Base-by-base conservation (phyloP, 2,797 vertebrate species). In the Pyrocephalus nanus region DNA sequence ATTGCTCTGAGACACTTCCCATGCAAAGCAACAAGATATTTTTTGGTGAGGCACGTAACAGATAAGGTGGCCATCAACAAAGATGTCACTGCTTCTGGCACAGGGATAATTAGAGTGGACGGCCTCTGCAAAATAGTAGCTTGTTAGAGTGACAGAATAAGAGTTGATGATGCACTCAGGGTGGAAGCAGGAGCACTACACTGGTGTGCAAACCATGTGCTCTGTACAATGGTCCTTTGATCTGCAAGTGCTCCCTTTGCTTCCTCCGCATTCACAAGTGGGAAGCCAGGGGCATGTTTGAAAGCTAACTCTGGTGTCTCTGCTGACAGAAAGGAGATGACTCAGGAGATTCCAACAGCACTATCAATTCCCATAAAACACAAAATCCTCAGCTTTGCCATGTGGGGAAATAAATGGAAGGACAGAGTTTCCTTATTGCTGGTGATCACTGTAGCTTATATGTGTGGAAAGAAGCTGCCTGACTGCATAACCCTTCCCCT, bases 81-180 rank as follows among this genome's bases (percentile, higher is more conserved):
- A 62, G 54, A 82, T 75, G 67, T 90, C 86, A 74, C 69, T 50
- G 43, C 57, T 91, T 58, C 92, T 67, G 43, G 75, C n/a, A 15
- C 21, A 86, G 43, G 53, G 25, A 54, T 88, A 94, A 92, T 87
- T 93, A 94, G 73, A 86, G 32, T 23, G 45, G 30, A 55, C 67
- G 26, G 32, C 36, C 47, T 93, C 54, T 45, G 73, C 32, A 58
- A 88, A 90, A 77, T 77, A 94, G 90, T 60, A 76, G 73, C 84
- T 94, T 96, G 62, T 94, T 91, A 77, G 50, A 90, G 65, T 83
- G 94, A 94, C 85, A 95, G 84, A 81, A 21, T 4, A 36, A 54
- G 76, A 42, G n/a, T 32, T 48, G 40, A 57, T 36, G 48, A 79
- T 85, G 45, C 3, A 3, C 9, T 64, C 26, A 22, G 8, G 26